phyloP scores from a whole-genome alignment of 2,888 invertebrate genomes.

The Maniola hyperantus region DNA sequence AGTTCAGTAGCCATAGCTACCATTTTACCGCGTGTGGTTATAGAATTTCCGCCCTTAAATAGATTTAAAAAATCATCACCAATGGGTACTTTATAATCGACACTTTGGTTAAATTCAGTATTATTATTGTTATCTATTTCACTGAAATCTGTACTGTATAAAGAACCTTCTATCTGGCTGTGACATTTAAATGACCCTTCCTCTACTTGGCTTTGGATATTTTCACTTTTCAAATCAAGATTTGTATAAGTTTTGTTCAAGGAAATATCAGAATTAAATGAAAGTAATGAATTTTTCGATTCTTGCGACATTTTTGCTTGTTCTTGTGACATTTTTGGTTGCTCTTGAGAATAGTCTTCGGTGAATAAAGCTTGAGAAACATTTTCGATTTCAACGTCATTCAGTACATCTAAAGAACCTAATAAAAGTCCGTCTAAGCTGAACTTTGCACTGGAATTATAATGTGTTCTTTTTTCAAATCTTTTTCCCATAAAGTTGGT shows the following conservation, averaged over 20 bases:
- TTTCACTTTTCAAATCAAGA: constrained; percentile 60
- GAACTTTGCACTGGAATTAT: constrained; percentile 28
- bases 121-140: not conserved
- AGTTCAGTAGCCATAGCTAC: constrained; percentile 55
- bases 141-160: not conserved
- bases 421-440: constrained; percentile 54
- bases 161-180: not conserved
- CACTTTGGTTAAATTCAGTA: not conserved
- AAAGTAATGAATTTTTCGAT: constrained; percentile 36
- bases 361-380: constrained; percentile 36
- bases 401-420: constrained; percentile 59
- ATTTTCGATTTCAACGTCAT: constrained; percentile 49
- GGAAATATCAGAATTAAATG: constrained; percentile 55
- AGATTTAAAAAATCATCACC: constrained; percentile 53
- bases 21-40: constrained; percentile 33
- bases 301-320: constrained; percentile 32
- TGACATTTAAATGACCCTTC: not conserved
- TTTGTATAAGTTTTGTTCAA: constrained; percentile 64
- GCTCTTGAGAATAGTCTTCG: not conserved
- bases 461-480: constrained; percentile 18
- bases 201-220: constrained; percentile 28
- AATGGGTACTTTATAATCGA: constrained; percentile 49
- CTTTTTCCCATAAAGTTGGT: not conserved
- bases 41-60: constrained; percentile 45
- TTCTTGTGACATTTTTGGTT: constrained; percentile 26